Percentiles rank a stretch among this genome's conserved stretches.
Conservation (phyloP, 2,888 invertebrate genomes). For the Ennomos quercinarius region DNA sequence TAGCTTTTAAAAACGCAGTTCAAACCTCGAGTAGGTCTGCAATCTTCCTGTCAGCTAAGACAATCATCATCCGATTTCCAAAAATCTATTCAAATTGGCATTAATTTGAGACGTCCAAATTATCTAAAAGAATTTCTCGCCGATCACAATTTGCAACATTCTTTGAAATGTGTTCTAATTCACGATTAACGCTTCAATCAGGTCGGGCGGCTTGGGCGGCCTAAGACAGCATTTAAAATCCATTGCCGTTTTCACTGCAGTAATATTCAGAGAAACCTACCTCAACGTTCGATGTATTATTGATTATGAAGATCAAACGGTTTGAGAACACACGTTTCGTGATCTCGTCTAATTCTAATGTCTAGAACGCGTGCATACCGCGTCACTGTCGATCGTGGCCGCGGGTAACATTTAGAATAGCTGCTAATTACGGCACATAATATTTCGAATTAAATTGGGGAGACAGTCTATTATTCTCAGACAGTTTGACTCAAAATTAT, state of each 20-base stretch:
- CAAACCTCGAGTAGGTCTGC: conserved; percentile 28
- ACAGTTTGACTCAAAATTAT: no score
- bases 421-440: conserved; percentile 28
- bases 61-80: conserved; percentile 51
- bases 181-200: conserved; percentile 10
- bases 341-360: conserved; percentile 63
- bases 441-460: conserved; percentile 11
- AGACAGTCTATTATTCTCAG: neutral
- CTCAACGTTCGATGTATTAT: conserved; percentile 40
- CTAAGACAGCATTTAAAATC: conserved; percentile 8
- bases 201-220: neutral
- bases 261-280: neutral
- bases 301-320: conserved; percentile 1
- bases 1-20: conserved; percentile 10
- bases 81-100: conserved; percentile 60
- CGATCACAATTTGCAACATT: conserved; percentile 56
- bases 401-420: conserved; percentile 46
- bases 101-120: conserved; percentile 56
- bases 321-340: conserved; percentile 38
- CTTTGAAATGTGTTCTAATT: conserved; percentile 32
- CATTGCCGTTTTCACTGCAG: conserved; percentile 31
- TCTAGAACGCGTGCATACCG: conserved; percentile 66
- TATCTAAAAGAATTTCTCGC: conserved; percentile 55
- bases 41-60: conserved; percentile 57
- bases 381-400: conserved; percentile 72